Evolutionary conservation across 92 coral and sea anemone species (phyloP).

Genomic region (Palythoa heliodiscus): DNA sequence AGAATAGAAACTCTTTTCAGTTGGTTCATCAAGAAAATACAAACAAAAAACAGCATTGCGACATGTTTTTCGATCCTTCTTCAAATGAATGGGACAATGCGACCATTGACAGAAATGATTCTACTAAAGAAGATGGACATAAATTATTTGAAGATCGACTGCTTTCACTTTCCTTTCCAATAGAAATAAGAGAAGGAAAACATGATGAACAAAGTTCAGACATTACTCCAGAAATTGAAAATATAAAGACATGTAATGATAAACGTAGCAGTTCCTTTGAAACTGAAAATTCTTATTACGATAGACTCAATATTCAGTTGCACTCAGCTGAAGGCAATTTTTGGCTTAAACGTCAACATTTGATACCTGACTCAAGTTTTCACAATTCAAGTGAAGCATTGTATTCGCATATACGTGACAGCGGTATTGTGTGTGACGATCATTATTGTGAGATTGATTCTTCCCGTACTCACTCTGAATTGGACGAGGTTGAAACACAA

Average conservation of each 20-base stretch:
- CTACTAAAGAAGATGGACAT: neutral
- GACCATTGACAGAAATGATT: neutral
- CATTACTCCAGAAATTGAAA: neutral
- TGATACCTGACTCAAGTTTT: neutral
- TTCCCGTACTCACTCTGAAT: neutral
- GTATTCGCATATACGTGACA: conserved; percentile 25
- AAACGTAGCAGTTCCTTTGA: neutral
- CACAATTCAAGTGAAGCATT: neutral
- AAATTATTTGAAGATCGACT: neutral
- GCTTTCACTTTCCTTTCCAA: neutral
- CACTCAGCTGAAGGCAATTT: neutral
- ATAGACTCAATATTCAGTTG: neutral
- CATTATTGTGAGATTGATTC: conserved; percentile 16
- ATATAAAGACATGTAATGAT: neutral
- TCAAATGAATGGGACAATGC: neutral
- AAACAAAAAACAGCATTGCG: neutral
- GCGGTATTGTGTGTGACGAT: conserved; percentile 28
- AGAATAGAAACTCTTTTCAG: neutral
- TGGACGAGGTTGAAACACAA: neutral
- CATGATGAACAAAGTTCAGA: neutral
- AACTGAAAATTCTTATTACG: neutral
- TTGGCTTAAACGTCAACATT: neutral
- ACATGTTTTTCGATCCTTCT: neutral
- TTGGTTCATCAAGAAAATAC: neutral
- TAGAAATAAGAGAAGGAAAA: neutral